These are phyloP conservation scores for Acrossocheilus wenchowensis DNA, from an alignment of 2,797 vertebrate genomes.

Conservation along the genomic window DNA sequence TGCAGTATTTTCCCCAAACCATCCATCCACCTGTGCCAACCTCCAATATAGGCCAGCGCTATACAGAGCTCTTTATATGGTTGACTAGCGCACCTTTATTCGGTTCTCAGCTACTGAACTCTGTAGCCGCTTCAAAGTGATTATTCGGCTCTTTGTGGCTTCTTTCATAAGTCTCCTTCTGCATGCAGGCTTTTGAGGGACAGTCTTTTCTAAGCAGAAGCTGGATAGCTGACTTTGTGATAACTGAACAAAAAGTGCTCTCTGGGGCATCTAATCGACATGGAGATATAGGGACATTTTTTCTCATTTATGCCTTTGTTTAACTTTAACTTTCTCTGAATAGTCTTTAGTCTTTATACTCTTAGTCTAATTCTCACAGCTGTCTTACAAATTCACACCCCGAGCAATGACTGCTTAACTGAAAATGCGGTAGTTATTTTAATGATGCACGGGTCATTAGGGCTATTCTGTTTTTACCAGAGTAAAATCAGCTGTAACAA, in stretches of 20 bases:
- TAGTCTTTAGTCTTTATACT: background rate
- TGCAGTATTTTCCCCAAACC: background rate
- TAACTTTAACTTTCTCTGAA: background rate
- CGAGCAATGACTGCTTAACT: background rate
- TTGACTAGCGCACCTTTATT: slow-evolving; percentile 39
- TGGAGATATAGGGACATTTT: background rate
- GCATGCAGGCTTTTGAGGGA: slow-evolving; percentile 29
- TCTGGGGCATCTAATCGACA: slow-evolving; percentile 7
- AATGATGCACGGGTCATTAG: background rate
- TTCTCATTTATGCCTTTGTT: slow-evolving; percentile 3
- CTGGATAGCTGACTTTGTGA: slow-evolving; percentile 11
- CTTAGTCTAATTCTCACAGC: background rate
- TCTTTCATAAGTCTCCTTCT: slow-evolving; percentile 23
- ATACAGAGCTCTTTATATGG: slow-evolving; percentile 17
- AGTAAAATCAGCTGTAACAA: background rate
- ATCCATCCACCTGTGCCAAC: slow-evolving; percentile 7
- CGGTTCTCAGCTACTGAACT: slow-evolving; percentile 18
- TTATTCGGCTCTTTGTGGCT: slow-evolving; percentile 27
- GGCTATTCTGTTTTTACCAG: background rate
- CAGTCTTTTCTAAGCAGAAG: background rate
- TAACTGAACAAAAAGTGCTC: slow-evolving; percentile 28
- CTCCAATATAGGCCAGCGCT: background rate
- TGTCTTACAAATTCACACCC: slow-evolving; percentile 11
- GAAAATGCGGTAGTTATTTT: background rate
- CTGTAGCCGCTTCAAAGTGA: slow-evolving; percentile 26